Base-by-base conservation (phyloP, 2,797 vertebrate species). In the Schizothorax lantsangensis region DNA sequence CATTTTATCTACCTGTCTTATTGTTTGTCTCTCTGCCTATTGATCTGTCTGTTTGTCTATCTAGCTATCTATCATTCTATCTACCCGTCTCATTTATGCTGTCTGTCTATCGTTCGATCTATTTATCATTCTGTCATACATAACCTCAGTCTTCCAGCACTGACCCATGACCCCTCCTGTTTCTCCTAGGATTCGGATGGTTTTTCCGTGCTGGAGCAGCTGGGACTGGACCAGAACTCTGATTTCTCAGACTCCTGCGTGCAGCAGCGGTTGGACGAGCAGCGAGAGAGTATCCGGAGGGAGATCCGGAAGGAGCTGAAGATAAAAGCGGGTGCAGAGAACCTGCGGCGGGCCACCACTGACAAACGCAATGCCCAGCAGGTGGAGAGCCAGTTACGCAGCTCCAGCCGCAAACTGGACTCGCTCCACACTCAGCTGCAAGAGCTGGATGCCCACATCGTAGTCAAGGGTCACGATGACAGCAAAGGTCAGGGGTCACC, bases 401-500 rank as follows among this genome's bases (percentile, higher is more conserved):
- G 95, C 91, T 97, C 96, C 38, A 93, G 95, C 0, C 95, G 95
- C 57, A 95, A 93, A 83, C 95, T 97, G 66, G 96, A 97, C 88
- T 88, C 86, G 5, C 94, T 98, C 33, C 97, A 97, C 0, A 88
- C 93, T 15, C 95, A 97, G 91, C 94, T 97, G 90, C 97, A 96
- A 92, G 97, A 97, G 88, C 95, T 97, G 83, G 96, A 97, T 0
- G 96, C 96, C 0, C 95, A 96, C 84, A 97, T 97, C 66, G 95
- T 97, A 85, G 95, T 97, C 88, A 97, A 97, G 0, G 96, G 96
- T 33, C 92, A 93, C 0, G 92, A 95, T 0, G 93, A 96, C 5
- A 89, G 92, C 59, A 92, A 90, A 93, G 95, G 95, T 95, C 90
- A 10, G 89, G 45, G 30, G 47, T 47, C 71, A 33, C 10, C 11